phyloP scores from a whole-genome alignment of 2,797 vertebrate genomes.

The Poeciliopsis turneri region DNA sequence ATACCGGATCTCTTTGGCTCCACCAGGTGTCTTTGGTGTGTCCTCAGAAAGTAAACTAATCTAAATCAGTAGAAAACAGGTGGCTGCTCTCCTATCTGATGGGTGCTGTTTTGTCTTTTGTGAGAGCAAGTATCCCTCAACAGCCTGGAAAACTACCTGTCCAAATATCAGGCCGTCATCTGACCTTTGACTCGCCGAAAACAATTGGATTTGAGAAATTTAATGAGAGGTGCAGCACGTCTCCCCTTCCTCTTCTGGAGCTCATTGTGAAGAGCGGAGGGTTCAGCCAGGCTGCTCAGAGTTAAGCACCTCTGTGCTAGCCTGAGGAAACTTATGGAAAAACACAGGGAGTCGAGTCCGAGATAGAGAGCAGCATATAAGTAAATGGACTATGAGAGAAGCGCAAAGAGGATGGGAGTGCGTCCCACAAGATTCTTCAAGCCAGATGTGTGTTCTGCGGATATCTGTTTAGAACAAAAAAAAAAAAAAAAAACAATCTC shows the following conservation, averaged over 20 bases:
- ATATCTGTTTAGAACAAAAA: slow-evolving; percentile 41
- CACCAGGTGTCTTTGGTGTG: slow-evolving; percentile 66
- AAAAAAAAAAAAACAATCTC: slow-evolving; percentile 27
- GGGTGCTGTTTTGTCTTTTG: slow-evolving; percentile 60
- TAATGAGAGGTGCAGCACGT: slow-evolving; percentile 64
- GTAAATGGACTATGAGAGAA: slow-evolving; percentile 31
- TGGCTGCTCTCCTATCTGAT: slow-evolving; percentile 56
- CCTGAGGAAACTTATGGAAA: slow-evolving; percentile 35
- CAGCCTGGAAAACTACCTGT: slow-evolving; percentile 40
- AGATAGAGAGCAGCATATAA: slow-evolving; percentile 8
- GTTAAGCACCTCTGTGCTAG: slow-evolving; percentile 50
- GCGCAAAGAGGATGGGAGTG: slow-evolving; percentile 1
- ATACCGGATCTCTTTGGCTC: slow-evolving; percentile 61
- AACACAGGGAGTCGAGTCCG: slow-evolving; percentile 4
- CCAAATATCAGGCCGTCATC: slow-evolving; percentile 62
- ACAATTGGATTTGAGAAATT: slow-evolving; percentile 69
- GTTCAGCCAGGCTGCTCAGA: slow-evolving; percentile 51
- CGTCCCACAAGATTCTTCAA: slow-evolving; percentile 20
- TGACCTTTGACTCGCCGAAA: slow-evolving; percentile 69
- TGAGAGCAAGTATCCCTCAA: slow-evolving; percentile 53
- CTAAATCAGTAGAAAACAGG: slow-evolving; percentile 54
- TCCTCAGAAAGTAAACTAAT: slow-evolving; percentile 68
- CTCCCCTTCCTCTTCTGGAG: slow-evolving; percentile 26
- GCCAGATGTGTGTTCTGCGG: slow-evolving; percentile 25
- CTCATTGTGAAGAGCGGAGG: slow-evolving; percentile 47